Base-by-base conservation (phyloP, 2,113 vertebrate species). In the Semnornis frantzii region DNA sequence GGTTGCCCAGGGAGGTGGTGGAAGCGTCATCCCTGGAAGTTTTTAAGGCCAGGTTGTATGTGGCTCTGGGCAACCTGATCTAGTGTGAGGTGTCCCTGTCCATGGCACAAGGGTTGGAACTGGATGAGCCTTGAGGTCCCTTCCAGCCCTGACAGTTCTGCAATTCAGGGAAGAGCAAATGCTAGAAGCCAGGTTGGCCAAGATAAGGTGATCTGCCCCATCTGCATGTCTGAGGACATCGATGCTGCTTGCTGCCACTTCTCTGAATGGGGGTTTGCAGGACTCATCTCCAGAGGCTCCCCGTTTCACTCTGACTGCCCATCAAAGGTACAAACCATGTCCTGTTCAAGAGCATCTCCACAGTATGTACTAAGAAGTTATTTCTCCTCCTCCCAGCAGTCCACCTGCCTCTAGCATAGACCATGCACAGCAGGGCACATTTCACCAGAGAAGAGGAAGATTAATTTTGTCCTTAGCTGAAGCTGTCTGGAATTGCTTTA, bases 161-260 rank as follows among this genome's bases (percentile, higher is more conserved):
- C 21, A 20, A 12, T 50, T 50, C 48, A 55, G 19, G 5, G 5
- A 59, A 39, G 25, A 71, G 48, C 33, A 63, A 34, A 46, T 3
- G 2, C 3, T 72, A 52, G 21, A 76, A 81, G 34, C 34, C 54
- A 28, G 17, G 54, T 18, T 42, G 34, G 39, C 31, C 31, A 34
- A 65, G 17, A 54, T 19, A 46, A 77, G 55, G 15, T 66, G 37
- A 19, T 66, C 23, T n/a, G 44, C 30, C 15, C 42, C 1, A 0
- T 33, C 14, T 60, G 14, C 9, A 3, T 0, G 0, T 34, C 25
- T 24, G 8, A 10, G 39, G 20, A 63, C 18, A 72, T 20, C 16
- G 2, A 5, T 63, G 42, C 39, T 52, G 14, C 1, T 0, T 1
- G 2, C 27, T 77, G 70, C 16, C 16, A 7, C 33, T 72, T 58